These are phyloP conservation scores for Brachionus rotundiformis DNA, from an alignment of 1,140 invertebrate genomes.

Conservation along the genomic window DNA sequence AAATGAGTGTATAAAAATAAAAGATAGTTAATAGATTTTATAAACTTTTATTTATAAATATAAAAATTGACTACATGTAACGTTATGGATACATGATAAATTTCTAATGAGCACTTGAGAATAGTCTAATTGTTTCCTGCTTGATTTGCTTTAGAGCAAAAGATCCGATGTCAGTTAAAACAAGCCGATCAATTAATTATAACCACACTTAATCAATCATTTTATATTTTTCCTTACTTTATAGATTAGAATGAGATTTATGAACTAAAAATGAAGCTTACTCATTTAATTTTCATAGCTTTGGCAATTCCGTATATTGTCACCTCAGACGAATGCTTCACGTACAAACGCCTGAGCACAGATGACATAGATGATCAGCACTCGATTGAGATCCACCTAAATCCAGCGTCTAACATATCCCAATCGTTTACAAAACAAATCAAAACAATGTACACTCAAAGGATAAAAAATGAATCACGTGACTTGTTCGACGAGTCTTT, in stretches of 20 bases:
- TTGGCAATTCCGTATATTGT: not conserved
- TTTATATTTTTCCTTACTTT: not conserved
- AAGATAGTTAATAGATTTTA: no score
- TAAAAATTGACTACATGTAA: no score
- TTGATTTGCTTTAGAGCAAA: not conserved
- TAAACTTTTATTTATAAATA: no score
- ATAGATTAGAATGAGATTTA: slow-evolving; percentile 25
- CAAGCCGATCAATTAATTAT: not conserved
- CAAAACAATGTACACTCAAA: not conserved
- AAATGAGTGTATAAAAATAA: no score
- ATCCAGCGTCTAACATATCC: not conserved
- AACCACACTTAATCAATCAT: not conserved
- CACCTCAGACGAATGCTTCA: not conserved
- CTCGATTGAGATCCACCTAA: not conserved
- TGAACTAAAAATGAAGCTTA: not conserved
- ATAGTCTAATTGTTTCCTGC: not conserved
- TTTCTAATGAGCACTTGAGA: not conserved
- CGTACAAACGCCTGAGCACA: slow-evolving; percentile 13
- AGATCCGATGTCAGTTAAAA: not conserved
- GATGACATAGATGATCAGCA: not conserved
- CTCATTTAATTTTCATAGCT: not conserved
- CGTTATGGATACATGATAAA: no score
- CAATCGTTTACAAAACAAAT: not conserved
- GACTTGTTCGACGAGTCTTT: not conserved
- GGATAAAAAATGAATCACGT: not conserved